Evolutionary conservation across 2,797 vertebrate genomes (phyloP).

Genomic region (Zenarchopterus dispar): DNA sequence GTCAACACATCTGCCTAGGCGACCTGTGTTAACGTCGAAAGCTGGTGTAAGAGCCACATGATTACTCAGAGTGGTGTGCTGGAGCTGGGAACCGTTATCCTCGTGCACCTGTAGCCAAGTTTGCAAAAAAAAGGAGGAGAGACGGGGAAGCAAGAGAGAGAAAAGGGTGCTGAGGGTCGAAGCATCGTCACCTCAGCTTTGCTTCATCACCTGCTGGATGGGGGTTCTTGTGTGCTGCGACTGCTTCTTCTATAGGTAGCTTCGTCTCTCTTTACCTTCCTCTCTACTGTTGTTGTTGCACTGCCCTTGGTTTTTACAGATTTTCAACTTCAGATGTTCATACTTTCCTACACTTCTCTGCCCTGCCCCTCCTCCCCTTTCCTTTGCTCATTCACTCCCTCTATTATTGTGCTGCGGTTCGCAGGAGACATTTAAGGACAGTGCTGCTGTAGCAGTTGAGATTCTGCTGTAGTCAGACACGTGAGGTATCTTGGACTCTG

Average conservation of each 20-base stretch:
- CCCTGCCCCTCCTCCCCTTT: neutral
- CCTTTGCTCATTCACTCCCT: slow-evolving; percentile 18
- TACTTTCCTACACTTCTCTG: slow-evolving; percentile 11
- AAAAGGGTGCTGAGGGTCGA: slow-evolving; percentile 34
- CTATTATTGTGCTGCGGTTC: slow-evolving; percentile 61
- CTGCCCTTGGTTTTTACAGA: neutral
- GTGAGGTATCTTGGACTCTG: slow-evolving; percentile 44
- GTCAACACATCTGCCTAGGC: neutral
- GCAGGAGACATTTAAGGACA: slow-evolving; percentile 75
- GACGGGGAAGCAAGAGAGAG: slow-evolving; percentile 37
- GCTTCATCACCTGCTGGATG: slow-evolving; percentile 73
- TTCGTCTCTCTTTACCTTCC: slow-evolving; percentile 12
- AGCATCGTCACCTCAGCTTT: slow-evolving; percentile 51
- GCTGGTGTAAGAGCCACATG: slow-evolving; percentile 8
- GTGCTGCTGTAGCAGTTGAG: slow-evolving; percentile 61
- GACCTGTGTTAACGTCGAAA: slow-evolving; percentile 22
- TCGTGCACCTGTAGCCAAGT: slow-evolving; percentile 72
- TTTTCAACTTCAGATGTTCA: slow-evolving; percentile 2
- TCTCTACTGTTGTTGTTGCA: slow-evolving; percentile 14
- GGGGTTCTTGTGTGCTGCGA: slow-evolving; percentile 88
- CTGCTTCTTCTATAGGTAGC: slow-evolving; percentile 90
- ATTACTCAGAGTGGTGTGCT: slow-evolving; percentile 40
- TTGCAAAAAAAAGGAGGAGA: slow-evolving; percentile 29
- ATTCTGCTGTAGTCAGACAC: slow-evolving; percentile 72
- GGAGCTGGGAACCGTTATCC: slow-evolving; percentile 33